Base-by-base conservation (phyloP, 2,797 vertebrate genomes). In the Danio aesculapii region DNA sequence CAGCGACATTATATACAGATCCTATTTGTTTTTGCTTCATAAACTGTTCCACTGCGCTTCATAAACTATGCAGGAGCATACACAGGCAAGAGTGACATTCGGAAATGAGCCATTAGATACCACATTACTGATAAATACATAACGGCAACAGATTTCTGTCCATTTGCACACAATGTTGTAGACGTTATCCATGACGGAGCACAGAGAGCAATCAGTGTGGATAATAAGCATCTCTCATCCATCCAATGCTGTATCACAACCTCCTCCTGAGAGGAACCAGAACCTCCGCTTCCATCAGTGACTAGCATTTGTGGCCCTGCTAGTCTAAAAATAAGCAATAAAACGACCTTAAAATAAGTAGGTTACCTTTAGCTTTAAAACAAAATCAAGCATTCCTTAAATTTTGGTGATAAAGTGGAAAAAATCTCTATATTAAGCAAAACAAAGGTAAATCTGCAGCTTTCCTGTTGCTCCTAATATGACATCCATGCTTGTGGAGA, bases 71-170 rank as follows among this genome's bases (percentile, higher is more conserved):
- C 17, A 3, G 43, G 58, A 21, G 11, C 39, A 69, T 59, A 12
- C 7, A 47, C 41, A 47, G 46, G 16, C 41, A 16, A 47, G 13
- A 61, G 0, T 44, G 43, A 30, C 67, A 3, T 71, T 75, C 13
- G 30, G 30, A 61, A 47, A 59, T 11, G 46, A 52, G 46, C 55
- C 16, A 62, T 46, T 58, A 77, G 16, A 61, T 4, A 8, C 8
- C 39, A 11, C 13, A 13, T 77, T 58, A 71, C 5, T 49, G 21
- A 52, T 50, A 58, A 71, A 82, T 49, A 57, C 41, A 77, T 62
- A 61, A 52, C 3, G 46, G 0, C 0, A 63, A 61, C 41, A 19
- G 12, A 46, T 8, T 11, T 47, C 17, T 49, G 41, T 66, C 44
- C 39, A 41, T 57, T 55, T 21, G 16, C 46, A 50, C 19, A 57